A percentile compares a stretch with the other conserved stretches of the same genome.
Conservation (phyloP, 2,113 vertebrate genomes). For the Scytalopus superciliaris region DNA sequence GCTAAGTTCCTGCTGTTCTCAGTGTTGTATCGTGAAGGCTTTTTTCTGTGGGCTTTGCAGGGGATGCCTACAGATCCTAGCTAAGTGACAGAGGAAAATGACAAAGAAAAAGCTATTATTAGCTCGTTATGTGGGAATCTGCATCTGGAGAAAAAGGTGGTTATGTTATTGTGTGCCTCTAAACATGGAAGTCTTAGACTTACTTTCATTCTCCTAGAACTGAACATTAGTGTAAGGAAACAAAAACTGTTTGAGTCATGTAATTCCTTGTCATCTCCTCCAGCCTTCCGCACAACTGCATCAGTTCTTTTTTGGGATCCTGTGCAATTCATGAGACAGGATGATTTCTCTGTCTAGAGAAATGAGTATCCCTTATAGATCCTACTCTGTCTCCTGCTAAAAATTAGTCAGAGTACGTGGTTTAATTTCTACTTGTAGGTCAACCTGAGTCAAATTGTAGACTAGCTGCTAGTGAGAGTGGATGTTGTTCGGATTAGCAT, state of each 20-base stretch:
- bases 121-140: neutral
- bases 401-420: neutral
- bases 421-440: neutral
- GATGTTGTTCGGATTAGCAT: neutral
- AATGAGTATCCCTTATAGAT: neutral
- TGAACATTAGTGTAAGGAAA: neutral
- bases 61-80: neutral
- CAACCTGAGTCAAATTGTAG: neutral
- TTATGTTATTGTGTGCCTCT: neutral
- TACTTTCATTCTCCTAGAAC: neutral
- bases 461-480: neutral
- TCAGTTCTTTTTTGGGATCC: neutral
- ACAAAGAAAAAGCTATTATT: neutral
- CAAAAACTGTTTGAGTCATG: neutral
- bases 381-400: neutral
- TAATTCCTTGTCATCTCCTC: neutral
- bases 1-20: neutral
- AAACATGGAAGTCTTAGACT: neutral
- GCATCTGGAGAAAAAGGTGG: neutral
- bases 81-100: neutral
- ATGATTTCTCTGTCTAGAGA: neutral
- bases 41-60: neutral
- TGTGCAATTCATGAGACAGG: neutral
- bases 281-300: neutral
- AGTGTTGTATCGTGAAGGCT: fast-evolving